Evolutionary conservation across 2,888 invertebrate genomes (phyloP).

Genomic region (Odontothrips loti): DNA sequence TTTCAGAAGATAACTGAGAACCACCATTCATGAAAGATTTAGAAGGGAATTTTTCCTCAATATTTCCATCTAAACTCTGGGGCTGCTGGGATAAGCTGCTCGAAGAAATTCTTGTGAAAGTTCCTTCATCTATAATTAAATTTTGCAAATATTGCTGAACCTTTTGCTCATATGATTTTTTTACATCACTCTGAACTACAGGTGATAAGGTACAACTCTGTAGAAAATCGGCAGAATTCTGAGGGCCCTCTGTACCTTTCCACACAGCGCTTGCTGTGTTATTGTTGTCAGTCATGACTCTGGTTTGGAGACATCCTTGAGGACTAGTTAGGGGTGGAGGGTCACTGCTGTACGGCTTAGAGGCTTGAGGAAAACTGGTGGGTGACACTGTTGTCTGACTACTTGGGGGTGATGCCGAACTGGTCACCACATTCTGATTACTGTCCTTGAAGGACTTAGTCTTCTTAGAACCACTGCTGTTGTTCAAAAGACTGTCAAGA

Average conservation of each 20-base stretch:
- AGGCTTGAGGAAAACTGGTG: not conserved
- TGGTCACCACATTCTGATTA: not conserved
- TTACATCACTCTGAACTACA: not conserved
- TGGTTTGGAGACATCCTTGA: not conserved
- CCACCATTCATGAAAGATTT: not conserved
- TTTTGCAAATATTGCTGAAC: conserved; percentile 3
- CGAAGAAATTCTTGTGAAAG: not conserved
- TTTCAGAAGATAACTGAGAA: not conserved
- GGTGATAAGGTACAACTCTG: not conserved
- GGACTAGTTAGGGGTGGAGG: not conserved
- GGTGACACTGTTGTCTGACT: not conserved
- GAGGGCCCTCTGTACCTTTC: not conserved
- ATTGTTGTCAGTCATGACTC: not conserved
- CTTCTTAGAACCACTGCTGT: not conserved
- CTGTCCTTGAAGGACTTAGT: not conserved
- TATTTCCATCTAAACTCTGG: not conserved
- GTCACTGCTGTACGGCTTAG: not conserved
- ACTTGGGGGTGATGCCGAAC: not conserved
- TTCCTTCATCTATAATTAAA: not conserved
- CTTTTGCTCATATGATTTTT: not conserved
- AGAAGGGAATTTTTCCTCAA: not conserved
- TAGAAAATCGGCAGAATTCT: not conserved
- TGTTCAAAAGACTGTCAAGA: conserved; percentile 3
- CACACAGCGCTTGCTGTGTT: not conserved
- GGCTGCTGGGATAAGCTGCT: not conserved